Evolutionary conservation across 2,797 vertebrate genomes (phyloP).

Genomic region (Acridotheres tristis): DNA sequence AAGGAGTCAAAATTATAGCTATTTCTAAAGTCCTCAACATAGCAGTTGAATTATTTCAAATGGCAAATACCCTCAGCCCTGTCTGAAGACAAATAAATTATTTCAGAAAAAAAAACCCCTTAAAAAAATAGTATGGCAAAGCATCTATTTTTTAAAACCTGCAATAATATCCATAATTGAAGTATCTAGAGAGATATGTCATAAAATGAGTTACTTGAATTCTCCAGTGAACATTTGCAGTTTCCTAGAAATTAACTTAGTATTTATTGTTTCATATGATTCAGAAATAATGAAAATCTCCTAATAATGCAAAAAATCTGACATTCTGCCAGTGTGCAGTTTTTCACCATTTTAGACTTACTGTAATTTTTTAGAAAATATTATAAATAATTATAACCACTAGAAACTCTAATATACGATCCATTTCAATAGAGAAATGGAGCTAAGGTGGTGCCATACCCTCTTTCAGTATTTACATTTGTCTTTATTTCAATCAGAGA

Average conservation of each 20-base stretch:
- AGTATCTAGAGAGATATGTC: neutral
- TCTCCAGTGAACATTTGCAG: neutral
- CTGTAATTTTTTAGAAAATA: neutral
- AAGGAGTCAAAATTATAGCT: neutral
- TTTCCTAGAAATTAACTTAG: slow-evolving; percentile 4
- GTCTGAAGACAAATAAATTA: neutral
- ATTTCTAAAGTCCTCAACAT: neutral
- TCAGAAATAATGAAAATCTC: neutral
- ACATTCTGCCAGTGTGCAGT: neutral
- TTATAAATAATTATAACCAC: neutral
- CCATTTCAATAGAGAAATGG: neutral
- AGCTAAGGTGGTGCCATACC: neutral
- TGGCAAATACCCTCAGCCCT: neutral
- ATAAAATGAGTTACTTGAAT: neutral
- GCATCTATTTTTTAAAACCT: neutral
- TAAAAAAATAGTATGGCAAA: neutral
- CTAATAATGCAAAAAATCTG: neutral
- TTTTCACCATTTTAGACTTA: neutral
- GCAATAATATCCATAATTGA: neutral
- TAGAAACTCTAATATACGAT: neutral
- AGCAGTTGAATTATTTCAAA: neutral
- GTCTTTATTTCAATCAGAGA: neutral
- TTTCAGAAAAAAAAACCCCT: neutral
- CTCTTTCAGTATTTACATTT: neutral
- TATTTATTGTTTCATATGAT: neutral